These are phyloP conservation scores for Montipora foliosa DNA, from an alignment of 64 coral and sea anemone genomes.

Conservation along the genomic window DNA sequence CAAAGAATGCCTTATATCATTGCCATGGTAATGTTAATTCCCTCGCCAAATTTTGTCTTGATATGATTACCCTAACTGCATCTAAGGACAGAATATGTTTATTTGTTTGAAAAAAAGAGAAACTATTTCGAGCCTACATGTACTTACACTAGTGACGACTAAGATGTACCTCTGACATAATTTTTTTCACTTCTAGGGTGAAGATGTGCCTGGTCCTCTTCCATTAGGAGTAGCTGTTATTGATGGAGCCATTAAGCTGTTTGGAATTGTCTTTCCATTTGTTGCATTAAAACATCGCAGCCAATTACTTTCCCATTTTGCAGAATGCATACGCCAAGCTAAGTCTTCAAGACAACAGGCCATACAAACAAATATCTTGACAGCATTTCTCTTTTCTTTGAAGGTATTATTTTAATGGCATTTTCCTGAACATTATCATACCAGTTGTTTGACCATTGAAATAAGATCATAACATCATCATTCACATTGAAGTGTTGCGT, in stretches of 20 bases:
- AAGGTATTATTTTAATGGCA: slow-evolving; percentile 31
- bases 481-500: too few species aligned
- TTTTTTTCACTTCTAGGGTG: slow-evolving; percentile 59
- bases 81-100: too few species aligned
- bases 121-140: too few species aligned
- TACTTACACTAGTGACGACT: background rate
- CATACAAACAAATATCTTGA: slow-evolving; percentile 96
- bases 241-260: slow-evolving; percentile 91
- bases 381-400: slow-evolving; percentile 92
- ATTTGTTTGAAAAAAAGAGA: too few species aligned
- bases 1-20: too few species aligned
- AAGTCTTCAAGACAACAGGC: slow-evolving; percentile 94
- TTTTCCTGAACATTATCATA: background rate
- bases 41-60: too few species aligned
- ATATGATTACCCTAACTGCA: too few species aligned
- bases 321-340: slow-evolving; percentile 92
- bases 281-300: slow-evolving; percentile 97
- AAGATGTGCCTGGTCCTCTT: slow-evolving; percentile 92
- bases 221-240: slow-evolving; percentile 96
- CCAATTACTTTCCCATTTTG: slow-evolving; percentile 90
- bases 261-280: slow-evolving; percentile 89
- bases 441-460: too few species aligned
- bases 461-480: too few species aligned
- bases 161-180: background rate
- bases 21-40: too few species aligned